Base-by-base conservation (phyloP, 2,113 vertebrate genomes). In the Sebastes schlegelii region DNA sequence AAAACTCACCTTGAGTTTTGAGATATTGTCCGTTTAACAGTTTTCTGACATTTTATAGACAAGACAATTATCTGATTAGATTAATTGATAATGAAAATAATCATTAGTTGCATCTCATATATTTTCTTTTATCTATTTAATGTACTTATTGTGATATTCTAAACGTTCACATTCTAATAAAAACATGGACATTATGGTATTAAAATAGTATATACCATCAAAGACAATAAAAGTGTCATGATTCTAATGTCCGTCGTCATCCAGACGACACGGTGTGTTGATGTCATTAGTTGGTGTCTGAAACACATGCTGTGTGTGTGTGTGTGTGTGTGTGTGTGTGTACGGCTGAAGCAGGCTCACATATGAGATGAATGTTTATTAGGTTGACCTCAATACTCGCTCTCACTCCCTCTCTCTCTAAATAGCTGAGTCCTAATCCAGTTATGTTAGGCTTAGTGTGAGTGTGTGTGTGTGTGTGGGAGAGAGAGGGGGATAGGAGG, bases 381-480 rank as follows among this genome's bases (percentile, higher is more conserved):
- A 92, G 86, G 77, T 71, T 92, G 92, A 93, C 92, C 92, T 92
- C 85, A 92, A 92, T 93, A 86, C 89, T 82, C 43, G 43, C 81
- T 88, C 77, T 74, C 86, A 54, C 88, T 73, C 34, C 58, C 72
- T 74, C 77, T 82, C 84, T 52, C 71, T 63, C 84, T 77, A 73
- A 88, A 88, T 75, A 88, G 87, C 74, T 7, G 74, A 87, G 82
- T 86, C 86, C 83, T 93, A 94, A 94, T 94, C 91, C 90, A 90
- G 86, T 93, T 93, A 92, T 79, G 82, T 74, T 87, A 52, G 63
- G 87, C 74, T 83, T 85, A 86, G 62, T 40, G 75, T 63, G 72
- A 3, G 77, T 68, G 68, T 78, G 62, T 66, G 63, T 34, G 66
- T 55, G 78, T 58, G 51, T 57, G 86, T 12, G 52, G n/a, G 76